phyloP scores from a whole-genome alignment of 2,888 invertebrate species.

The Sarcophaga carnaria region DNA sequence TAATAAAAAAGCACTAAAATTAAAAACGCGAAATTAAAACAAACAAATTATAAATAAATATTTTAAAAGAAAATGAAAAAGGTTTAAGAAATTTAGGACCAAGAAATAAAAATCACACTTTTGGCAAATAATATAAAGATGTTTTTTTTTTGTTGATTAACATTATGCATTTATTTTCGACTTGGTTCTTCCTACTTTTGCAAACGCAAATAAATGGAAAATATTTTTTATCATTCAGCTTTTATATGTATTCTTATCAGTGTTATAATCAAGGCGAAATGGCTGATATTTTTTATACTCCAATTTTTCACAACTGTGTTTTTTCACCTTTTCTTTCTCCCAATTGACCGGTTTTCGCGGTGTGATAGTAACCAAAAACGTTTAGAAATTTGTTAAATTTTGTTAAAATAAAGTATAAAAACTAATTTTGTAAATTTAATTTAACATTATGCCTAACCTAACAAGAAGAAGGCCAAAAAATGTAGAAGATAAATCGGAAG shows the following conservation, averaged over 20 bases:
- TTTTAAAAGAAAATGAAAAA: too few relatives aligned
- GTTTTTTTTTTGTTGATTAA: too few relatives aligned
- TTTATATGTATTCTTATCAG: neutral
- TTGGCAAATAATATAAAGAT: too few relatives aligned
- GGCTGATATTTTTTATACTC: neutral
- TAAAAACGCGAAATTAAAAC: too few relatives aligned
- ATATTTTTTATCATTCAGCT: neutral
- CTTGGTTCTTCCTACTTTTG: too few relatives aligned
- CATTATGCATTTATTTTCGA: too few relatives aligned
- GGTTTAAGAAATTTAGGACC: too few relatives aligned
- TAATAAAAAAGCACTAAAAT: too few relatives aligned
- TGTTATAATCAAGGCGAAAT: neutral
- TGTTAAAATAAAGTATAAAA: neutral
- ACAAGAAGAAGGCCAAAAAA: conserved; percentile 32
- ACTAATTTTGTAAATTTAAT: conserved; percentile 19
- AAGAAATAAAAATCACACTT: too few relatives aligned
- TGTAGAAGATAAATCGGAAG: conserved; percentile 19
- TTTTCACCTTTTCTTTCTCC: neutral
- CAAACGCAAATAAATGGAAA: neutral
- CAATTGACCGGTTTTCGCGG: conserved; percentile 53
- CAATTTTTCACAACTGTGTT: conserved; percentile 2
- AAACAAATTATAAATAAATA: too few relatives aligned
- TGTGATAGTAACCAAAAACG: conserved; percentile 28
- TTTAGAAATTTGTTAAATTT: conserved; percentile 14
- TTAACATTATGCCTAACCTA: conserved; percentile 56